A percentile compares a stretch with the other conserved stretches of the same genome.
These are phyloP conservation scores for Aphelenchoides bicaudatus DNA, from an alignment of 2,888 invertebrate genomes.

Conservation along the genomic window DNA sequence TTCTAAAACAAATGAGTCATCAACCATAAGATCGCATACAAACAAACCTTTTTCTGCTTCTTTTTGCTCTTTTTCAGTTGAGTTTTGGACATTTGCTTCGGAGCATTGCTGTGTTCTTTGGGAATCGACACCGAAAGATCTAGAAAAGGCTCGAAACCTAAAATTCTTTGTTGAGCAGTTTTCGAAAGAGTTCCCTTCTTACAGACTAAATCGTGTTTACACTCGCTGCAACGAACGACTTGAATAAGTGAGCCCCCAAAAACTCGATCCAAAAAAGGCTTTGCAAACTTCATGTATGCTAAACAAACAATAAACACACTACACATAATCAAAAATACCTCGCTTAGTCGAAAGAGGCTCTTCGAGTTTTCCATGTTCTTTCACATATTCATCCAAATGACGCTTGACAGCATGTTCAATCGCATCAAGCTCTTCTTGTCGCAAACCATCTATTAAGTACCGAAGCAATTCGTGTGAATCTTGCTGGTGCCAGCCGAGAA, in stretches of 20 bases:
- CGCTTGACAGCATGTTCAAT: conserved; percentile 33
- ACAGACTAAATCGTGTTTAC: conserved; percentile 71
- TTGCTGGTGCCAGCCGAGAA: conserved; percentile 89
- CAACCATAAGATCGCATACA: not conserved
- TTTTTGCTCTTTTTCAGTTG: conserved; percentile 27
- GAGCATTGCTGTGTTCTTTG: conserved; percentile 52
- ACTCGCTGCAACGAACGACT: conserved; percentile 79
- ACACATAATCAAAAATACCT: not conserved
- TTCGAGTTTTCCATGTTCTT: conserved; percentile 25
- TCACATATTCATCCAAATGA: conserved; percentile 21
- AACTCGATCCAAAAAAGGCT: conserved; percentile 73
- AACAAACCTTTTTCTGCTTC: conserved; percentile 29
- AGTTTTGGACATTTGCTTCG: too few relatives aligned
- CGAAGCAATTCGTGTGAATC: conserved; percentile 91
- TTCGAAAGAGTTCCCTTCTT: too few relatives aligned
- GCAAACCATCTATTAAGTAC: conserved; percentile 81
- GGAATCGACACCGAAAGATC: conserved; percentile 76
- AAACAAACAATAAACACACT: conserved; percentile 30
- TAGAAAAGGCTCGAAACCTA: conserved; percentile 84
- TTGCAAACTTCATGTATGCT: conserved; percentile 62
- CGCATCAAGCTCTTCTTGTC: conserved; percentile 69
- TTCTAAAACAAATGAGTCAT: conserved; percentile 6
- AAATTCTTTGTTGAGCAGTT: too few relatives aligned
- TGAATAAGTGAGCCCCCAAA: conserved; percentile 90
- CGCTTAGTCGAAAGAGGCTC: not conserved